Evolutionary conservation across 1,140 invertebrate species (phyloP).

Genomic region (Leucophenga varia): DNA sequence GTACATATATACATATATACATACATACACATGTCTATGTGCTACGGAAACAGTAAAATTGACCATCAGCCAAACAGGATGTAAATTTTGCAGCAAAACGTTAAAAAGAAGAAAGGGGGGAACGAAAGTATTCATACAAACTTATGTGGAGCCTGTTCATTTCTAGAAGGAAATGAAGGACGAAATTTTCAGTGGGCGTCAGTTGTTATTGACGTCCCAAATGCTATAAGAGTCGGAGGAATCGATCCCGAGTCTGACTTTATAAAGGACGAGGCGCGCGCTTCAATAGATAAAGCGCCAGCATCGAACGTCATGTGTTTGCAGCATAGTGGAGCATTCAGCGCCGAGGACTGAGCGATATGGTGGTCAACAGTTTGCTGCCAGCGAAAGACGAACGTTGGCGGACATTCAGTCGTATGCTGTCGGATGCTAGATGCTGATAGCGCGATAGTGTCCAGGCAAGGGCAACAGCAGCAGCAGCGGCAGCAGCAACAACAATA

Average conservation of each 20-base stretch:
- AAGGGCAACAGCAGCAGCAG: background rate
- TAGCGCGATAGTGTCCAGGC: constrained; percentile 25
- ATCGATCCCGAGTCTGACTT: background rate
- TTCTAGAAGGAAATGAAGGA: no score
- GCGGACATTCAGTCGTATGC: no score
- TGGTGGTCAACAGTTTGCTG: no score
- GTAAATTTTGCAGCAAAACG: constrained; percentile 52
- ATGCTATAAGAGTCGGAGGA: no score
- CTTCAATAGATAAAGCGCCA: constrained; percentile 34
- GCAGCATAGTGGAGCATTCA: no score
- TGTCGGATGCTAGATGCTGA: constrained; percentile 20
- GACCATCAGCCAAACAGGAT: constrained; percentile 52
- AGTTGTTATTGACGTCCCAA: constrained; percentile 15
- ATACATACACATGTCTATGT: no score
- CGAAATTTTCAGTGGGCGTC: no score
- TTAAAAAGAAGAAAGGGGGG: constrained; percentile 42
- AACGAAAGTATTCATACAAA: background rate
- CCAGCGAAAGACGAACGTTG: background rate
- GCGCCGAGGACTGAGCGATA: no score
- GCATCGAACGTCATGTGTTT: no score
- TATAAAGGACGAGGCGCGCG: constrained; percentile 16
- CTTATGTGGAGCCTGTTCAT: no score
- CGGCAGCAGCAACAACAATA: constrained; percentile 5
- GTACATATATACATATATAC: no score
- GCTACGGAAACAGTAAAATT: constrained; percentile 50